Percentiles rank a stretch among this genome's conserved stretches.
These are phyloP conservation scores for Laupala kohalensis DNA, from an alignment of 1,140 invertebrate species.

Conservation along the genomic window DNA sequence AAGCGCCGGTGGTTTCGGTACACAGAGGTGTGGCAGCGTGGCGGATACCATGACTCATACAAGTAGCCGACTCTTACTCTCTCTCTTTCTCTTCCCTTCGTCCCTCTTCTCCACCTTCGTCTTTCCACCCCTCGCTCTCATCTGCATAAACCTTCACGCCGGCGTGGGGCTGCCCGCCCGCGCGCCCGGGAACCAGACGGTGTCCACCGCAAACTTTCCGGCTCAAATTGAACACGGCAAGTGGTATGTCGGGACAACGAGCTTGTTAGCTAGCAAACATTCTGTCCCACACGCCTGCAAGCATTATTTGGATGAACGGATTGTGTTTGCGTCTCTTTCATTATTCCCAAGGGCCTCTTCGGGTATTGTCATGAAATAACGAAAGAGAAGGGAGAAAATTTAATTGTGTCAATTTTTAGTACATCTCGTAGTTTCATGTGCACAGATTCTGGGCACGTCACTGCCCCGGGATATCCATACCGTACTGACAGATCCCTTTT, in stretches of 20 bases:
- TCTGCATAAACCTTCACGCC: neutral
- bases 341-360: neutral
- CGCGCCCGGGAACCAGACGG: neutral
- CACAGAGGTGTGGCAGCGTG: neutral
- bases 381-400: no score
- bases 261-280: neutral
- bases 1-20: neutral
- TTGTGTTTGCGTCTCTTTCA: neutral
- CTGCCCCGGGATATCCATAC: no score
- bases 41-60: neutral
- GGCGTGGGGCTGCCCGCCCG: no score
- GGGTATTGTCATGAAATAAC: no score
- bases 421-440: no score
- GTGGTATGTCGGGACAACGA: neutral
- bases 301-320: neutral
- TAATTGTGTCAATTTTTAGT: no score
- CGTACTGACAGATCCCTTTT: no score
- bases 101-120: neutral
- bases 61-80: neutral
- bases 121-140: neutral
- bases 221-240: neutral
- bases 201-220: neutral
- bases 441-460: no score
- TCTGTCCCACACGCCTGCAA: neutral
- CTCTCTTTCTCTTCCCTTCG: no score